Evolutionary conservation across 1,140 invertebrate genomes (phyloP).

Genomic region (Eueides isabella): DNA sequence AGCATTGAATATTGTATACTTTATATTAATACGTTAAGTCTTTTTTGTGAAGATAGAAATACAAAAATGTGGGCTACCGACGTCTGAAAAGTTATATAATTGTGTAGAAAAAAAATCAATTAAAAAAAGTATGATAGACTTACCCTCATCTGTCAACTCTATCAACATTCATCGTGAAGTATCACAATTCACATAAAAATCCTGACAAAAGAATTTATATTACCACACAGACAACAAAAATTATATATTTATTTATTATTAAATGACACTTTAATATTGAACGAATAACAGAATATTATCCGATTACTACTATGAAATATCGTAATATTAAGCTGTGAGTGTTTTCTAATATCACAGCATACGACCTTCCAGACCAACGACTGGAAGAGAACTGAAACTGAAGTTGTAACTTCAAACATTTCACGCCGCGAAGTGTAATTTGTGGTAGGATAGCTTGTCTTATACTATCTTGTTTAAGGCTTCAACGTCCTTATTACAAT

Average conservation of each 20-base stretch:
- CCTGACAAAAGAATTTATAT: constrained; percentile 26
- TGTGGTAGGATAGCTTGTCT: constrained; percentile 15
- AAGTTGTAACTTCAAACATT: constrained; percentile 55
- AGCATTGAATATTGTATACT: not conserved
- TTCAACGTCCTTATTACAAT: constrained; percentile 9
- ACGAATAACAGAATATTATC: not conserved
- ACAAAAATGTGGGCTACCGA: not conserved
- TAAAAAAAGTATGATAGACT: constrained; percentile 48
- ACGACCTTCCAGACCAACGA: constrained; percentile 45
- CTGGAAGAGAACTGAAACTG: constrained; percentile 56
- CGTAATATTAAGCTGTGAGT: not conserved
- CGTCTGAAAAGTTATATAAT: not conserved
- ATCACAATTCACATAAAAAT: constrained; percentile 46
- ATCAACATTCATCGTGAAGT: constrained; percentile 51
- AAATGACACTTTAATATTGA: not conserved
- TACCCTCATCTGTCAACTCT: constrained; percentile 59
- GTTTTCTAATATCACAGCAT: not conserved
- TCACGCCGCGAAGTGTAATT: constrained; percentile 30
- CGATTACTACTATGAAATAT: not conserved
- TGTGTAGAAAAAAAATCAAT: constrained; percentile 36
- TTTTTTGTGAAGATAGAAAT: not conserved
- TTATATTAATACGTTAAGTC: not conserved
- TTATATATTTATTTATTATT: not conserved
- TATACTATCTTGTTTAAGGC: constrained; percentile 12
- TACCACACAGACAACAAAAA: not conserved